Evolutionary conservation across 2,888 invertebrate genomes (phyloP), one percentile per base, ranked within the genome.

Genomic region (Pachycephus smyrnensis): DNA sequence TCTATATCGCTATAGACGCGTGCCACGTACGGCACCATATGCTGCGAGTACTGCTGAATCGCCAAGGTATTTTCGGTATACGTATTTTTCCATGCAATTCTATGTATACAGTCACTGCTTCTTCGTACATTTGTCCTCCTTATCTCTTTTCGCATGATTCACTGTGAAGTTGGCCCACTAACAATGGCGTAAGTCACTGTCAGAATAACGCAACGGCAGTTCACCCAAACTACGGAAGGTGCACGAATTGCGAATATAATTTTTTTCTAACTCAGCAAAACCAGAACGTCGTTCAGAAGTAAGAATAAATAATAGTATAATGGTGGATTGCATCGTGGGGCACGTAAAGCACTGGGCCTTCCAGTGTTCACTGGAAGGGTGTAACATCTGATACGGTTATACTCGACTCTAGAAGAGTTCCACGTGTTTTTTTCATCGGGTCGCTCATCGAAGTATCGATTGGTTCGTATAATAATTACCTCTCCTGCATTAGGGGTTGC

Each of bases 381-480:
- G 71, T 71, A 71, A 71, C 71, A 12, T 71, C 71, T 71, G 71
- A 71, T 71, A 31, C 11, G 32, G 71, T 32, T 71, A 71, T 23
- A 32, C 71, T 71, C 71, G 71, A 32, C 71, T 71, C 71, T 31
- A 9, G 31, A 31, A 71, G 71, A 71, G 71, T 71, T 71, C 40
- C 11, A 35, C 32, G 71, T 75, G 84, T 83, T 84, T 82, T 82
- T 83, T 84, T 84, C 81, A 83, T 81, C 82, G 84, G 85, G 82
- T 85, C 86, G 84, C 88, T 87, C 86, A 88, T 88, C 89, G 86
- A 87, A 86, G 87, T 90, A 90, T 90, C 89, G 90, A 90, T 90
- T 90, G 88, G 89, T 87, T 89, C 87, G 88, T 89, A 89, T 86
- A 90, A 90, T 90, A 90, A 90, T 90, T 90, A 90, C 88, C 87